These are phyloP conservation scores for Zaprionus gabonicus DNA, from an alignment of 1,140 invertebrate species.

Conservation along the genomic window DNA sequence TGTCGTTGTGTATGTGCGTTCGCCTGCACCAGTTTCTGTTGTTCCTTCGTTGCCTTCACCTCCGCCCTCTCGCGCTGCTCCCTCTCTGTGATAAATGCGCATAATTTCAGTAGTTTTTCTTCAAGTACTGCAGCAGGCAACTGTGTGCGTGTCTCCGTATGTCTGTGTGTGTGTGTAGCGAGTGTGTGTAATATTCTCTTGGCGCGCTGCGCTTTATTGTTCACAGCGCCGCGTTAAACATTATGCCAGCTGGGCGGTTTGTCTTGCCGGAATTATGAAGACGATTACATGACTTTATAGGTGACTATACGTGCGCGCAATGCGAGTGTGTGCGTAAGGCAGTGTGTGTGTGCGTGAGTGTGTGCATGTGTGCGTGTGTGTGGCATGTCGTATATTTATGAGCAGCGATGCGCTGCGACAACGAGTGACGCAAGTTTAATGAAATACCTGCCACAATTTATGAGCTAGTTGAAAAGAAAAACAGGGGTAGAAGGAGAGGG, in stretches of 20 bases:
- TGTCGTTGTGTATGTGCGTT: slow-evolving; percentile 56
- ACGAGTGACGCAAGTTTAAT: slow-evolving; percentile 67
- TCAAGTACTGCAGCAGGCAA: slow-evolving; percentile 50
- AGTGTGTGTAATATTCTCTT: slow-evolving; percentile 50
- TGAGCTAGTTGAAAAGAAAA: slow-evolving; percentile 56
- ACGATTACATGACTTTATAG: slow-evolving; percentile 81
- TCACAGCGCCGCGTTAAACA: slow-evolving; percentile 75
- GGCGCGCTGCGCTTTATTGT: slow-evolving; percentile 71
- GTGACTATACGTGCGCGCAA: slow-evolving; percentile 35
- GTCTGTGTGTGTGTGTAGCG: slow-evolving; percentile 23
- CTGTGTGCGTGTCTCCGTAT: slow-evolving; percentile 8
- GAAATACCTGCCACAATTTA: slow-evolving; percentile 80
- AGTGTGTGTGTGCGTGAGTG: slow-evolving; percentile 17
- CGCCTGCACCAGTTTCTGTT: slow-evolving; percentile 41
- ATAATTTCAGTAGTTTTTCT: slow-evolving; percentile 79
- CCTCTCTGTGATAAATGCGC: slow-evolving; percentile 80
- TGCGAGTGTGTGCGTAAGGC: slow-evolving; percentile 15
- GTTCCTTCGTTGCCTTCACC: slow-evolving; percentile 23
- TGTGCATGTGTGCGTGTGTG: slow-evolving; percentile 19
- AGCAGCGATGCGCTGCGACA: slow-evolving; percentile 63
- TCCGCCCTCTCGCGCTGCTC: background rate
- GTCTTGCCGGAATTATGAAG: slow-evolving; percentile 77
- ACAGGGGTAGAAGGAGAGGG: background rate
- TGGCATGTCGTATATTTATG: slow-evolving; percentile 66
- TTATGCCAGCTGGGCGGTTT: slow-evolving; percentile 70